These are phyloP conservation scores for Serilophus lunatus DNA, from an alignment of 2,113 vertebrate species.

Conservation along the genomic window DNA sequence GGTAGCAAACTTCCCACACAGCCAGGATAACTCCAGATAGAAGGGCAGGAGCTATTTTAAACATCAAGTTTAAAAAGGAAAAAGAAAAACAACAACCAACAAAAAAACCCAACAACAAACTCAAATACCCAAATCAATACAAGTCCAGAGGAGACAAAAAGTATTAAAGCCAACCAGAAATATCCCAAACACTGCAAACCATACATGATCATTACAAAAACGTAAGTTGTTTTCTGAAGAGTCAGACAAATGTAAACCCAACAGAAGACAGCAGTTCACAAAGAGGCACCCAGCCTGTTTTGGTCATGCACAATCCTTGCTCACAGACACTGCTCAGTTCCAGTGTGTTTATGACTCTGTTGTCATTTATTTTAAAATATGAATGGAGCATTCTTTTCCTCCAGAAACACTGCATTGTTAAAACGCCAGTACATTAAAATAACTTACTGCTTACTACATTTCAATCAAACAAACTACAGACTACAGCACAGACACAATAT, in stretches of 20 bases:
- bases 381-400: slow-evolving; percentile 54
- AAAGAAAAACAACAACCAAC: not conserved
- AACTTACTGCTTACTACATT: slow-evolving; percentile 34
- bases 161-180: not conserved
- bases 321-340: not conserved
- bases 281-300: not conserved
- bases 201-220: not conserved
- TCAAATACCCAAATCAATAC: not conserved
- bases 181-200: not conserved
- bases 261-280: not conserved
- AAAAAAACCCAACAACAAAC: not conserved
- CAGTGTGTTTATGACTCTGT: slow-evolving; percentile 20
- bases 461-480: not conserved
- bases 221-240: not conserved
- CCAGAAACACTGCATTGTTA: slow-evolving; percentile 54
- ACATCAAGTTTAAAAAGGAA: not conserved
- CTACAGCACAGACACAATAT: not conserved
- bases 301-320: not conserved
- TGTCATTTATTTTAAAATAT: slow-evolving; percentile 51
- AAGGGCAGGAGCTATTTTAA: not conserved
- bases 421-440: slow-evolving; percentile 55
- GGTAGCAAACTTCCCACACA: not conserved
- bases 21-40: not conserved
- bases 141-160: not conserved
- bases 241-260: not conserved